A percentile compares a stretch with the other conserved stretches of the same genome.
Evolutionary conservation across 2,888 invertebrate genomes (phyloP).

Genomic region (Stomorhina lunata): DNA sequence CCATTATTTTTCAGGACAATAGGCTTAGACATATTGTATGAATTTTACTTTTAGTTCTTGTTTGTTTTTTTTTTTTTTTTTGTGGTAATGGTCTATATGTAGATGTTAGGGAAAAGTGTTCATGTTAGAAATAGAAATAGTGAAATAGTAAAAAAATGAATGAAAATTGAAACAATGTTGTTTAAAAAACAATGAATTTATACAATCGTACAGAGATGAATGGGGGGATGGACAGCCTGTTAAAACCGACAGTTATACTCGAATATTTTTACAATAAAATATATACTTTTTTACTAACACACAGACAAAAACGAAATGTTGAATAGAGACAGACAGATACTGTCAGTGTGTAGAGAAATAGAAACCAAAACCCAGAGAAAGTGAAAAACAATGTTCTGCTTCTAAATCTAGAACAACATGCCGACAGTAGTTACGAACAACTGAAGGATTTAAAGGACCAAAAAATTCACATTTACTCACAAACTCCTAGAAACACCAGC

Average conservation of each 20-base stretch:
- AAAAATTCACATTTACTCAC: not conserved
- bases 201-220: too few relatives aligned
- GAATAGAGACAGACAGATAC: slow-evolving; percentile 2
- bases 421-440: slow-evolving; percentile 39
- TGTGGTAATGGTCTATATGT: not conserved
- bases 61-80: not conserved
- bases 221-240: too few relatives aligned
- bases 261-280: not conserved
- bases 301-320: not conserved
- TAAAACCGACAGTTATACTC: too few relatives aligned
- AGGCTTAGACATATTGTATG: slow-evolving; percentile 41
- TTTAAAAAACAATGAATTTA: slow-evolving; percentile 41
- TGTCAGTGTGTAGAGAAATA: slow-evolving; percentile 11
- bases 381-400: slow-evolving; percentile 38
- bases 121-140: not conserved
- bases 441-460: slow-evolving; percentile 39
- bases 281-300: not conserved
- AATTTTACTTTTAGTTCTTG: too few relatives aligned
- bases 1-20: slow-evolving; percentile 29
- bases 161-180: slow-evolving; percentile 35
- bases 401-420: slow-evolving; percentile 57
- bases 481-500: not conserved
- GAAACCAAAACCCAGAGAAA: not conserved
- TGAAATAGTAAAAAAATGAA: not conserved
- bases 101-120: slow-evolving; percentile 31